These are phyloP conservation scores for Odontomyia ornata DNA, from an alignment of 2,888 invertebrate genomes.

Conservation along the genomic window DNA sequence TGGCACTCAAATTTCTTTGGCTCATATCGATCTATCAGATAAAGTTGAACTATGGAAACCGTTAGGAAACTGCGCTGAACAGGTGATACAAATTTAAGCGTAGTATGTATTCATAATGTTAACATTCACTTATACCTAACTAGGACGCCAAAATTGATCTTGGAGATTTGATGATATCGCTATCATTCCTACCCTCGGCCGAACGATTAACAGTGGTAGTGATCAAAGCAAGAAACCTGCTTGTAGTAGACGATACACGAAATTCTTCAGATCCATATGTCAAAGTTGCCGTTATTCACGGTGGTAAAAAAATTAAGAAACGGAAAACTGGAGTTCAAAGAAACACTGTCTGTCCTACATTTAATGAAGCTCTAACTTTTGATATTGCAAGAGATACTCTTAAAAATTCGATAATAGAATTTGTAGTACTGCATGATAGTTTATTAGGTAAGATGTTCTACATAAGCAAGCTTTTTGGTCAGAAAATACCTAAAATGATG, in stretches of 20 bases:
- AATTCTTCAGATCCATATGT: slow-evolving; percentile 96
- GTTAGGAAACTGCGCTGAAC: slow-evolving; percentile 66
- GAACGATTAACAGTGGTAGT: slow-evolving; percentile 89
- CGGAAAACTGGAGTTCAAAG: slow-evolving; percentile 91
- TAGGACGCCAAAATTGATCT: slow-evolving; percentile 76
- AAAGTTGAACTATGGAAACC: slow-evolving; percentile 69
- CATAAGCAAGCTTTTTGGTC: no score
- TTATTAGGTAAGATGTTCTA: slow-evolving; percentile 66
- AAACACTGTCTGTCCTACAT: slow-evolving; percentile 86
- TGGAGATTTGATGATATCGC: slow-evolving; percentile 90
- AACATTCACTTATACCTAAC: not conserved
- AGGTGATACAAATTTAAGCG: slow-evolving; percentile 55
- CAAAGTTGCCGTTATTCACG: slow-evolving; percentile 87
- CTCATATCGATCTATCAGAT: slow-evolving; percentile 68
- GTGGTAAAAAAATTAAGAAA: slow-evolving; percentile 90
- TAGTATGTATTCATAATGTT: not conserved
- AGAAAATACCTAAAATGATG: no score
- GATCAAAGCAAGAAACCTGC: slow-evolving; percentile 89
- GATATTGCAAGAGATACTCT: slow-evolving; percentile 79
- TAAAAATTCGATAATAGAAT: slow-evolving; percentile 68
- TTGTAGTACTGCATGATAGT: slow-evolving; percentile 71
- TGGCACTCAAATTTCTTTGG: slow-evolving; percentile 68
- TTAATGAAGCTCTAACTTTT: slow-evolving; percentile 93
- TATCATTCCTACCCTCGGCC: slow-evolving; percentile 91
- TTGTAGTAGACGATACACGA: slow-evolving; percentile 90